Conservation (phyloP, 2,888 invertebrate genomes). For the Hermaeophaga mercurialis region DNA sequence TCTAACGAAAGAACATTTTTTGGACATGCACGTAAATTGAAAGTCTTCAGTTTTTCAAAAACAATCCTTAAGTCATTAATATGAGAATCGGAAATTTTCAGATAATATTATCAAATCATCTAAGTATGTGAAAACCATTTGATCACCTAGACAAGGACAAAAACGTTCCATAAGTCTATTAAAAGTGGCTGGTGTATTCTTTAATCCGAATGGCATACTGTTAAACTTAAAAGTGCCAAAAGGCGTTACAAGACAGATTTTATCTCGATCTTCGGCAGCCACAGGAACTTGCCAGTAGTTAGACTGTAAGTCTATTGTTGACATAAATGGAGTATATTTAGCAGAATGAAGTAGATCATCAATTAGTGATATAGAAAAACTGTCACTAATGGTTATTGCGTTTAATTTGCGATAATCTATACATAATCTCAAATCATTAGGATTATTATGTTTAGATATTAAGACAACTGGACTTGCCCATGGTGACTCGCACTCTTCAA, state of each 20-base stretch:
- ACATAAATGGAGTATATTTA: too few relatives aligned
- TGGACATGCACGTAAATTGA: not conserved
- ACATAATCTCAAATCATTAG: slow-evolving; percentile 28
- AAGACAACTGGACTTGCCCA: slow-evolving; percentile 49
- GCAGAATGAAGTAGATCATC: slow-evolving; percentile 33
- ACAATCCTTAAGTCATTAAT: not conserved
- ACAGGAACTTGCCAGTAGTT: slow-evolving; percentile 11
- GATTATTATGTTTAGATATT: slow-evolving; percentile 45
- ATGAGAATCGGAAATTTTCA: not conserved
- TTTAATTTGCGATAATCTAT: slow-evolving; percentile 33
- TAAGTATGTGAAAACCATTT: slow-evolving; percentile 12
- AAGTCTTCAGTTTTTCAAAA: not conserved
- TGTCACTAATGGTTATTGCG: slow-evolving; percentile 28
- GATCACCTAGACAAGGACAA: slow-evolving; percentile 38
- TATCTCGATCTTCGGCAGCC: slow-evolving; percentile 4
- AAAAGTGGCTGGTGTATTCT: slow-evolving; percentile 38
- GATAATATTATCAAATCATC: slow-evolving; percentile 9
- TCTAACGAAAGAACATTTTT: slow-evolving; percentile 3
- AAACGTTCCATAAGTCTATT: slow-evolving; percentile 36
- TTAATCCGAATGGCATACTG: slow-evolving; percentile 38
- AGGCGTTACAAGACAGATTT: slow-evolving; percentile 38
- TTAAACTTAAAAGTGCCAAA: slow-evolving; percentile 40
- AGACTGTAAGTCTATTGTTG: slow-evolving; percentile 13
- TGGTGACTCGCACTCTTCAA: slow-evolving; percentile 51
- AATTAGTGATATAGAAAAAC: slow-evolving; percentile 31